Conservation (phyloP, 2,888 invertebrate genomes). For the Colletes collaris region DNA sequence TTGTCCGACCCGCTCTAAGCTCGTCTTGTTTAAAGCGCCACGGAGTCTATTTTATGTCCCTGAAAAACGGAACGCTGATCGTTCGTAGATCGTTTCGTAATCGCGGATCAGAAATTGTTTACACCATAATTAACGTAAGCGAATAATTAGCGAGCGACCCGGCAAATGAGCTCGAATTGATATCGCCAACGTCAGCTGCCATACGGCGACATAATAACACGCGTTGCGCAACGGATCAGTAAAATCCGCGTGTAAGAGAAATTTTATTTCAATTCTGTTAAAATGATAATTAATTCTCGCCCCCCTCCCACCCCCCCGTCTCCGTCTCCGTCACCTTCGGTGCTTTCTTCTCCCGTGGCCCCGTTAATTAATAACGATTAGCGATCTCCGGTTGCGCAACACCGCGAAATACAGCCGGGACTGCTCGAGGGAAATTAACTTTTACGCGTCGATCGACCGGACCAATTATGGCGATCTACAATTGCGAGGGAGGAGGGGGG, state of each 20-base stretch:
- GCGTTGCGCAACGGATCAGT: conserved; percentile 47
- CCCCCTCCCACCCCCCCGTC: no score
- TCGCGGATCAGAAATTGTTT: conserved; percentile 21
- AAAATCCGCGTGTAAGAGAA: conserved; percentile 4
- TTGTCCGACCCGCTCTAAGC: no score
- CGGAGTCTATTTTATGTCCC: no score
- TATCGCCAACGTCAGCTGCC: conserved; percentile 45
- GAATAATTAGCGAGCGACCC: conserved; percentile 49
- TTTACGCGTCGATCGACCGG: conserved; percentile 5
- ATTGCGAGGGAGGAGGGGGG: neutral
- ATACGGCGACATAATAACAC: conserved; percentile 35
- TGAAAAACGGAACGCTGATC: no score
- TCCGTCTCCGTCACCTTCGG: neutral
- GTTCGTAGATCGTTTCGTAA: conserved; percentile 12
- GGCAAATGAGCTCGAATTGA: conserved; percentile 42
- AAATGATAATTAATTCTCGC: conserved; percentile 46
- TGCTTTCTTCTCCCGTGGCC: conserved; percentile 11
- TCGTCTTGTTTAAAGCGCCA: no score
- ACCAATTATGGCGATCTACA: conserved; percentile 26
- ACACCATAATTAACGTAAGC: conserved; percentile 47
- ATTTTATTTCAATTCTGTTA: neutral
- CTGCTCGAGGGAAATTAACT: conserved; percentile 8
- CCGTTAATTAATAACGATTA: conserved; percentile 49
- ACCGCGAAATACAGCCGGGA: neutral
- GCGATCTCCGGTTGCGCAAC: conserved; percentile 13